Evolutionary conservation across 2,113 vertebrate species (phyloP), one percentile per base, ranked within the genome.

Genomic region (Suricata suricatta): DNA sequence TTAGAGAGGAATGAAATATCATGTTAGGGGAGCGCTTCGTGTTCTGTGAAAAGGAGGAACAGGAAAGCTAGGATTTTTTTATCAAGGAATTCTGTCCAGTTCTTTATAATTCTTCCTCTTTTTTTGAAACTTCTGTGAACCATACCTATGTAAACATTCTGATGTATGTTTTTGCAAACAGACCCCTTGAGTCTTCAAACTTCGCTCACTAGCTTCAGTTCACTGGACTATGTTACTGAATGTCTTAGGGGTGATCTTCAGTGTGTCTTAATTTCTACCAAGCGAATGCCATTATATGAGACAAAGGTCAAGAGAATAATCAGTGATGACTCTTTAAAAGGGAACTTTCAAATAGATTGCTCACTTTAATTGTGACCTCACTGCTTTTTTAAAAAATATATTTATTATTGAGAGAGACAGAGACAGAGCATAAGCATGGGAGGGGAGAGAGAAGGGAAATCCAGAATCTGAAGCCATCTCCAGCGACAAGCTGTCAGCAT

Each of bases 11-110:
- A 86, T 35, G 4, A 95, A 57, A 86, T 7, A 76, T 35, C 79
- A 15, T 57, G 69, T 84, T 84, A 92, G 84, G 27, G 41, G 7
- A 81, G 11, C 77, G 86, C 91, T 94, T 97, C n/a, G 97, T n/a
- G 8, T 38, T 94, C 41, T 79, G 23, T 15, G 29, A 64, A 88
- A 77, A 5, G 25, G 1, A 3, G 17, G 12, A 54, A 8, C 1
- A 50, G 1, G 3, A 44, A 54, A 57, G 66, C 38, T 82, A 50
- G 71, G 8, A 15, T 86, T 38, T 90, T n/a, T 57, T 68, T 21
- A 54, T 64, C 35, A 88, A 90, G 57, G 47, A 68, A 35, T 54
- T 79, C 85, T 76, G 16, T 41, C 57, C 5, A 25, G 7, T 91
- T 11, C 5, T 79, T 93, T 79, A 11, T 68, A 47, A 27, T 17